These are phyloP conservation scores for Scaptomyza reducta DNA, from an alignment of 2,888 invertebrate genomes.

Conservation along the genomic window DNA sequence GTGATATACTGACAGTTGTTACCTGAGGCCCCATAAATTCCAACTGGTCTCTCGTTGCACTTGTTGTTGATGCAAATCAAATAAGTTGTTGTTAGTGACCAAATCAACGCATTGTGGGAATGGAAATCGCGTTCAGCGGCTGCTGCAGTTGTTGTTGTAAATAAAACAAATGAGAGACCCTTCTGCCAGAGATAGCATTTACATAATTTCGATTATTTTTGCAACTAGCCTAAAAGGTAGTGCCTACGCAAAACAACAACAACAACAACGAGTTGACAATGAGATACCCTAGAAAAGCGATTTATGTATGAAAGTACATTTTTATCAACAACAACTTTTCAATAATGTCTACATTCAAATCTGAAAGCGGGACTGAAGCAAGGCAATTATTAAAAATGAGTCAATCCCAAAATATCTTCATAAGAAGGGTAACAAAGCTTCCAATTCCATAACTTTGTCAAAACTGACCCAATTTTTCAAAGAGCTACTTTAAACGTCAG, in stretches of 20 bases:
- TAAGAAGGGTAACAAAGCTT: no score
- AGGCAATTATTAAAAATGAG: no score
- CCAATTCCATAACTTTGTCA: no score
- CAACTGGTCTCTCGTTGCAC: conserved; percentile 1
- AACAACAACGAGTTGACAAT: not conserved
- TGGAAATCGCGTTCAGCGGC: conserved; percentile 4
- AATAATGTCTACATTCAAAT: no score
- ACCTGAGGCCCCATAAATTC: conserved; percentile 42
- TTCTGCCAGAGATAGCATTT: conserved; percentile 46
- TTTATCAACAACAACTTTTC: no score
- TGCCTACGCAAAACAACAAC: conserved; percentile 25
- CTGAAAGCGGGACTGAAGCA: no score
- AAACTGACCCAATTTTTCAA: no score
- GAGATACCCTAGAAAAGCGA: not conserved
- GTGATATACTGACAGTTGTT: conserved; percentile 11
- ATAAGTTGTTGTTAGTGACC: conserved; percentile 46
- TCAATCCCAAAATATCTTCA: no score
- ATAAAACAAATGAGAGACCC: conserved; percentile 48
- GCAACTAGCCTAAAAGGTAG: conserved; percentile 24
- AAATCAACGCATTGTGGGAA: conserved; percentile 29
- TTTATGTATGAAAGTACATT: no score
- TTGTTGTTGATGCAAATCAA: conserved; percentile 55
- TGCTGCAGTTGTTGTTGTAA: conserved; percentile 23
- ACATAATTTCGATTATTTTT: conserved; percentile 76
- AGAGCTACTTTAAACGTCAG: no score